Evolutionary conservation across 2,888 invertebrate genomes (phyloP).

Genomic region (Brassicogethes aeneus): DNA sequence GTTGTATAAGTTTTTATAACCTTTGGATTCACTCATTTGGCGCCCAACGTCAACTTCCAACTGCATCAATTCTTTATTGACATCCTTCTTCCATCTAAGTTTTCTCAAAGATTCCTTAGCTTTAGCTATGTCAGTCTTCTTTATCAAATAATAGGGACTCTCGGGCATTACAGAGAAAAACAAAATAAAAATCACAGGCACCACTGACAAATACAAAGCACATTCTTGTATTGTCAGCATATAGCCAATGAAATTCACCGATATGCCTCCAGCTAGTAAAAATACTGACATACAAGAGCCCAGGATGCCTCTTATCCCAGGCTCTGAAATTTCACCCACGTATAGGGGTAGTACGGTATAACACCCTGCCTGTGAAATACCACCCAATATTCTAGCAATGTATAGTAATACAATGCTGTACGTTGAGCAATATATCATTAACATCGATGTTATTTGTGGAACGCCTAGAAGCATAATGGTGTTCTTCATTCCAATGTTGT

Average conservation of each 20-base stretch:
- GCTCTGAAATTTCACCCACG: slow-evolving; percentile 20
- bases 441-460: slow-evolving; percentile 17
- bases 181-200: slow-evolving; percentile 22
- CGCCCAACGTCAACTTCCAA: background rate
- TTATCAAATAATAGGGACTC: slow-evolving; percentile 30
- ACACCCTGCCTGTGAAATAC: slow-evolving; percentile 14
- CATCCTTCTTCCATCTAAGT: slow-evolving; percentile 24
- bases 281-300: slow-evolving; percentile 15
- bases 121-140: slow-evolving; percentile 21
- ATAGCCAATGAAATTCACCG: slow-evolving; percentile 25
- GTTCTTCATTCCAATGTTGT: slow-evolving; percentile 20
- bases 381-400: slow-evolving; percentile 17
- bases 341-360: slow-evolving; percentile 19
- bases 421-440: slow-evolving; percentile 16
- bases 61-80: slow-evolving; percentile 23
- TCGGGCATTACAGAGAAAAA: slow-evolving; percentile 29
- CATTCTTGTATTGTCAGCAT: slow-evolving; percentile 18
- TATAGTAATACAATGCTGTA: slow-evolving; percentile 13
- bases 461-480: slow-evolving; percentile 18
- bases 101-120: slow-evolving; percentile 24
- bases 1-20: background rate
- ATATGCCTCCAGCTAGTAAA: slow-evolving; percentile 14
- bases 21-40: background rate
- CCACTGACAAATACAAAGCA: slow-evolving; percentile 13
- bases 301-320: slow-evolving; percentile 16